Evolutionary conservation across 2,888 invertebrate genomes (phyloP).

Genomic region (Nymphalis c-album): DNA sequence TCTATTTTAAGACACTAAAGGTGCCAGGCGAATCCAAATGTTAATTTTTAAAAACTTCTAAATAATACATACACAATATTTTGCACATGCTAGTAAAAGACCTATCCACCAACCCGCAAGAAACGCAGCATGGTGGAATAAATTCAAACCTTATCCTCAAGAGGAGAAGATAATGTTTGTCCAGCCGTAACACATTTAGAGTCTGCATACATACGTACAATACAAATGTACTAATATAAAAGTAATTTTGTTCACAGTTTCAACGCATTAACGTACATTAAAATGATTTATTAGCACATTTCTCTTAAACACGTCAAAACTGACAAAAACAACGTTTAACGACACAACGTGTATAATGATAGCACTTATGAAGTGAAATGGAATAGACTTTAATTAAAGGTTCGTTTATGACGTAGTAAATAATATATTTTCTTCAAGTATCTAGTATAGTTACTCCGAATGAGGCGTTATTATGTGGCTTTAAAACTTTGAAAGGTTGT

Average conservation of each 20-base stretch:
- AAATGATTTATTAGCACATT: slow-evolving; percentile 44
- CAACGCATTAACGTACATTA: slow-evolving; percentile 40
- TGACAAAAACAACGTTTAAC: slow-evolving; percentile 44
- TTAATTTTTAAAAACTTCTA: too few relatives aligned
- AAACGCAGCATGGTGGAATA: too few relatives aligned
- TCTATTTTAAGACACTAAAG: too few relatives aligned
- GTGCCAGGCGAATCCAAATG: too few relatives aligned
- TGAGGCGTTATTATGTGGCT: not conserved
- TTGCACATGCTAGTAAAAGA: too few relatives aligned
- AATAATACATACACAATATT: too few relatives aligned
- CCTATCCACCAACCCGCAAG: too few relatives aligned
- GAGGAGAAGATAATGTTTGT: too few relatives aligned
- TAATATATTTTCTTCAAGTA: not conserved
- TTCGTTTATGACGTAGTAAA: slow-evolving; percentile 5
- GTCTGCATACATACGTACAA: not conserved
- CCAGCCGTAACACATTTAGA: too few relatives aligned
- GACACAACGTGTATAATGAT: slow-evolving; percentile 32
- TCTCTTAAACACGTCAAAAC: slow-evolving; percentile 42
- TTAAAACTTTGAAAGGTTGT: not conserved
- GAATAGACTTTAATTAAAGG: slow-evolving; percentile 18
- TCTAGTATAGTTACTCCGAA: not conserved
- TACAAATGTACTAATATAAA: slow-evolving; percentile 16
- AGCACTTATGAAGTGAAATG: slow-evolving; percentile 22
- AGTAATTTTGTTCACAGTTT: slow-evolving; percentile 34
- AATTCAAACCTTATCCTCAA: too few relatives aligned